These are phyloP conservation scores for Xiphorhynchus elegans DNA, from an alignment of 2,113 vertebrate genomes.

Conservation along the genomic window DNA sequence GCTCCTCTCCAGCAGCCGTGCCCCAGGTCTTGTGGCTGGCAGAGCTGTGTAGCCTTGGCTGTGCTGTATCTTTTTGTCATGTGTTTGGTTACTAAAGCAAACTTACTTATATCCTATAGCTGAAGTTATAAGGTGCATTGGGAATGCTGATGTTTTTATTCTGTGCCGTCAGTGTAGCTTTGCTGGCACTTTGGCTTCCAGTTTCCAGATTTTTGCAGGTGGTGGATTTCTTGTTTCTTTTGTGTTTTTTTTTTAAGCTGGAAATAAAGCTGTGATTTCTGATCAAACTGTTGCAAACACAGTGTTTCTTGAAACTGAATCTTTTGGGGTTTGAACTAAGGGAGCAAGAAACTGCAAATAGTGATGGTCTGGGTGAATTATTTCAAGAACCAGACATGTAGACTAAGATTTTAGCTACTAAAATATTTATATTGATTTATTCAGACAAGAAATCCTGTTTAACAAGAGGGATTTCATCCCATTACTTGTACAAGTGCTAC, in stretches of 20 bases:
- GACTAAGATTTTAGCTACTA: neutral
- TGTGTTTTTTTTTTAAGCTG: neutral
- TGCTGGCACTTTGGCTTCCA: constrained; percentile 17
- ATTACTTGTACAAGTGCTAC: neutral
- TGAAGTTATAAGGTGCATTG: constrained; percentile 16
- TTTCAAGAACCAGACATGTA: neutral
- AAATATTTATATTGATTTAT: neutral
- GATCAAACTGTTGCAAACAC: neutral
- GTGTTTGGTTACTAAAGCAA: neutral
- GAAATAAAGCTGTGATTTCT: constrained; percentile 39
- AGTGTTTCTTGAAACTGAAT: neutral
- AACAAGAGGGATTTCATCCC: neutral
- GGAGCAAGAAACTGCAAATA: neutral
- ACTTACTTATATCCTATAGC: neutral
- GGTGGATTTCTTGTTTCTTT: neutral
- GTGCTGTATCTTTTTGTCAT: neutral
- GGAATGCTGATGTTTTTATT: constrained; percentile 16
- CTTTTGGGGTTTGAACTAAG: neutral
- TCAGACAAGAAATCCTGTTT: neutral
- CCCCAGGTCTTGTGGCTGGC: neutral
- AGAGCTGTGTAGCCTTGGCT: neutral
- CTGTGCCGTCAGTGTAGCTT: constrained; percentile 26
- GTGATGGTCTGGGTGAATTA: neutral
- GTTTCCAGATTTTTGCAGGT: neutral
- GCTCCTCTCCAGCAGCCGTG: neutral